Evolutionary conservation across 1,140 invertebrate genomes (phyloP).

Genomic region (Macrostomum lignano): DNA sequence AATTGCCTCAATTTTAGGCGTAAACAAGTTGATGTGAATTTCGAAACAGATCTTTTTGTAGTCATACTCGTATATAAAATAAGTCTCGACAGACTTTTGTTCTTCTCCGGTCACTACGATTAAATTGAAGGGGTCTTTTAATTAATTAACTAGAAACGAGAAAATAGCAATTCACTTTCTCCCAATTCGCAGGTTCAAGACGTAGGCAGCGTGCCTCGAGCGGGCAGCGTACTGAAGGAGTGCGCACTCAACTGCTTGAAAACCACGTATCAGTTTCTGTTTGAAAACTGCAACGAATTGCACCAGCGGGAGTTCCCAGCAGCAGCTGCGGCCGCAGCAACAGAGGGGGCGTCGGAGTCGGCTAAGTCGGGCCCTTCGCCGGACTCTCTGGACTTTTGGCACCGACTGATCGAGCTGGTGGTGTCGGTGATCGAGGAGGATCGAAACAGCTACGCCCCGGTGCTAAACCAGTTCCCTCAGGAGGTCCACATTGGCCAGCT

Average conservation of each 20-base stretch:
- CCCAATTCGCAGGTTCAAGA: conserved; percentile 66
- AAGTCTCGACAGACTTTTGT: too few species aligned
- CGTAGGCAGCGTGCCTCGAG: conserved; percentile 71
- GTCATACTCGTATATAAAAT: too few species aligned
- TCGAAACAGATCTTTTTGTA: too few species aligned
- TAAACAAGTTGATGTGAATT: too few species aligned
- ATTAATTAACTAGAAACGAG: too few species aligned
- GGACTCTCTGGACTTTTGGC: conserved; percentile 9
- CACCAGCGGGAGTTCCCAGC: conserved; percentile 63
- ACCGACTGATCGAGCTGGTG: conserved; percentile 7
- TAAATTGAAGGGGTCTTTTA: too few species aligned
- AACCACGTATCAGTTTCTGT: conserved; percentile 87
- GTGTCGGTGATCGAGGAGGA: conserved; percentile 9
- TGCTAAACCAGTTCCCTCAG: conserved; percentile 29
- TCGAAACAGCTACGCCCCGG: conserved; percentile 6
- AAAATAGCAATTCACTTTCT: too few species aligned
- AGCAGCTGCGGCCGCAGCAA: too few species aligned
- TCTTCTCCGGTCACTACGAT: too few species aligned
- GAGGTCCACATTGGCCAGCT: conserved; percentile 43
- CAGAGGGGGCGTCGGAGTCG: too few species aligned
- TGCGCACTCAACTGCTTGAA: conserved; percentile 89
- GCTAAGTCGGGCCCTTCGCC: too few species aligned
- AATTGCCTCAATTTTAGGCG: too few species aligned
- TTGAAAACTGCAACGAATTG: conserved; percentile 83
- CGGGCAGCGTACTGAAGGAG: conserved; percentile 88